Evolutionary conservation across 2,888 invertebrate genomes (phyloP).

Genomic region (Mythimna albipuncta): DNA sequence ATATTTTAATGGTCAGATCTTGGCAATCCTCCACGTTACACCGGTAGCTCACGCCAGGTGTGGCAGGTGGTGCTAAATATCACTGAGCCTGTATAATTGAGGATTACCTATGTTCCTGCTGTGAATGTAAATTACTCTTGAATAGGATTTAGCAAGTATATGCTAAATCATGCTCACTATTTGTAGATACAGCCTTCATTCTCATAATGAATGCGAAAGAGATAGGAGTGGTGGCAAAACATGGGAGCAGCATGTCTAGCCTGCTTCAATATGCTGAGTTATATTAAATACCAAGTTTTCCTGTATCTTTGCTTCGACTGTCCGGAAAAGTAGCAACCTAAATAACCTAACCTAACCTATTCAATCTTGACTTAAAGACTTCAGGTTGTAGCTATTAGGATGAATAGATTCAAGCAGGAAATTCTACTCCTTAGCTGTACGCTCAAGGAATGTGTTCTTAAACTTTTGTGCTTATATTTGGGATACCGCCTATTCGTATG

Average conservation of each 20-base stretch:
- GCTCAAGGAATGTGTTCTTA: too few species aligned
- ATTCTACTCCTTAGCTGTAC: too few species aligned
- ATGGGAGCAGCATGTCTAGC: background rate
- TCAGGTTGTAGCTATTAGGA: too few species aligned
- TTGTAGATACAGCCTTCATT: slow-evolving; percentile 11
- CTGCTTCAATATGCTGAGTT: background rate
- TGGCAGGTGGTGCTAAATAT: slow-evolving; percentile 55
- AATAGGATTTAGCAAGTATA: slow-evolving; percentile 37
- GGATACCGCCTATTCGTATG: too few species aligned
- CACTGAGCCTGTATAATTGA: slow-evolving; percentile 50
- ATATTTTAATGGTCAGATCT: slow-evolving; percentile 28
- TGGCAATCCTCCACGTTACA: slow-evolving; percentile 27
- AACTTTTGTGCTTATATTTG: too few species aligned
- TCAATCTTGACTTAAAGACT: too few species aligned
- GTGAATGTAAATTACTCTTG: slow-evolving; percentile 53
- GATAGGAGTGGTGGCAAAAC: background rate
- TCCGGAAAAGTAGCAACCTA: background rate
- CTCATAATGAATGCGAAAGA: background rate
- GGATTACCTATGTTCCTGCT: slow-evolving; percentile 47
- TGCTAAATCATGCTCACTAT: slow-evolving; percentile 24
- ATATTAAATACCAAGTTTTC: background rate
- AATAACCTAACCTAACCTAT: background rate
- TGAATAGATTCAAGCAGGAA: too few species aligned
- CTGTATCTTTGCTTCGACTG: background rate
- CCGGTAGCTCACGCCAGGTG: slow-evolving; percentile 43